Evolutionary conservation across 2,113 vertebrate genomes (phyloP), one percentile per base, ranked within the genome.

Genomic region (Echinops telfairi): DNA sequence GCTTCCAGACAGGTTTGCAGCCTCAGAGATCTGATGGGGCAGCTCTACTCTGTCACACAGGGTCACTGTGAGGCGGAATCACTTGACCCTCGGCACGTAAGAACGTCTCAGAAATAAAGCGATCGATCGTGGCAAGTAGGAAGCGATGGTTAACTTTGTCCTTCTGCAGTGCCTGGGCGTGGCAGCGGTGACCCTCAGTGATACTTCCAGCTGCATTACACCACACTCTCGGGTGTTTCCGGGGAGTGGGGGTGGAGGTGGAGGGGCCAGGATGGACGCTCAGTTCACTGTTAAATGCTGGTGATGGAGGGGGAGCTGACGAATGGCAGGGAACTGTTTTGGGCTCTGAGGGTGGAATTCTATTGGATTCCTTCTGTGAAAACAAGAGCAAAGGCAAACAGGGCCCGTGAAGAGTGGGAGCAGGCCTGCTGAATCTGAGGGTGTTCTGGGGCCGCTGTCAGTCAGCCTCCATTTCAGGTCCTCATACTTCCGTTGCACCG

Each of bases 401-500:
- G 17, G 75, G 58, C 16, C 15, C 36, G 19, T 31, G 27, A 17
- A 87, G 36, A 23, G 11, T 0, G 1, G 27, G 27, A 22, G 25
- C 43, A 10, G 64, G 40, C 31, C 38, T 23, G 38, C 36, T 7
- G 17, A 62, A 14, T 6, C 70, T 31, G 36, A 22, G 9, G n/a
- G 10, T 5, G 43, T 8, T 6, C 71, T 23, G 33, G 1, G 10
- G 17, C 12, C 23, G 19, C 53, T 22, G 76, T 27, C 1, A 15
- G 60, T 75, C 8, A 0, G 0, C 1, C 6, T 38, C 3, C 2
- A 19, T 29, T 57, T n/a, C 9, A 15, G 43, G 17, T 53, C 38
- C 77, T 53, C 53, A 14, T 19, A 17, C 33, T 2, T 60, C 60
- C 20, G 33, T 22, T 22, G 25, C 20, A 27, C 25, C 3, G 6